Conservation (phyloP, 2,113 vertebrate genomes). For the Sakesphorus luctuosus region DNA sequence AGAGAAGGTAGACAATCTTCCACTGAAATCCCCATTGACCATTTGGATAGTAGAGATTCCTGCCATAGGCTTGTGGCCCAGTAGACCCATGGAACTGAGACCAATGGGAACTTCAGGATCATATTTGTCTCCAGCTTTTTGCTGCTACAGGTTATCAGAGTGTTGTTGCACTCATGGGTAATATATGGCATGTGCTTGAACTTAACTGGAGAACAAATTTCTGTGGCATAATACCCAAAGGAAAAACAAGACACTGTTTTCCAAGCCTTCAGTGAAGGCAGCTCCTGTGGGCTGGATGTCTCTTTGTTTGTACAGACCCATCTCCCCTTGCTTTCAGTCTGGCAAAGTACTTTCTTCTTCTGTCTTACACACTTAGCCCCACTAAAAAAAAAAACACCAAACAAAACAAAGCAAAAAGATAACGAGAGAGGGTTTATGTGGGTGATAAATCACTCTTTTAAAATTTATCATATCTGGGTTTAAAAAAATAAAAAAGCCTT, state of each 20-base stretch:
- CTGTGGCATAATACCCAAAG: not conserved
- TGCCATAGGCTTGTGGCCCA: accelerated
- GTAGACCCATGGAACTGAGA: not conserved
- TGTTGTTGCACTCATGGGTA: not conserved
- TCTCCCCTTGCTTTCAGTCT: not conserved
- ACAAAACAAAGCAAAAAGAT: not conserved
- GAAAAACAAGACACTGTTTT: conserved; percentile 5
- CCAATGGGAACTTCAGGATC: not conserved
- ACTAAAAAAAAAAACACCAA: not conserved
- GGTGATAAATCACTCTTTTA: not conserved
- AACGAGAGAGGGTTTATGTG: not conserved
- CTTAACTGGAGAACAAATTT: not conserved
- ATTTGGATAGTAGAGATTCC: not conserved
- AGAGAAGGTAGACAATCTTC: not conserved
- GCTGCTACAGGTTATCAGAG: not conserved
- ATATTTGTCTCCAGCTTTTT: not conserved
- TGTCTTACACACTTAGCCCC: not conserved
- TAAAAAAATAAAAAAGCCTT: not conserved
- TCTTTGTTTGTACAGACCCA: not conserved
- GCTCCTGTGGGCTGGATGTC: not conserved
- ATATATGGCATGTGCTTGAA: not conserved
- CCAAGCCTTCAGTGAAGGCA: not conserved
- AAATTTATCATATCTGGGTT: conserved; percentile 3
- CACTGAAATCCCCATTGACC: not conserved
- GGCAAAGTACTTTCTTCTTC: not conserved